phyloP scores from a whole-genome alignment of 1,140 invertebrate species.

The Lordiphosa mommai region DNA sequence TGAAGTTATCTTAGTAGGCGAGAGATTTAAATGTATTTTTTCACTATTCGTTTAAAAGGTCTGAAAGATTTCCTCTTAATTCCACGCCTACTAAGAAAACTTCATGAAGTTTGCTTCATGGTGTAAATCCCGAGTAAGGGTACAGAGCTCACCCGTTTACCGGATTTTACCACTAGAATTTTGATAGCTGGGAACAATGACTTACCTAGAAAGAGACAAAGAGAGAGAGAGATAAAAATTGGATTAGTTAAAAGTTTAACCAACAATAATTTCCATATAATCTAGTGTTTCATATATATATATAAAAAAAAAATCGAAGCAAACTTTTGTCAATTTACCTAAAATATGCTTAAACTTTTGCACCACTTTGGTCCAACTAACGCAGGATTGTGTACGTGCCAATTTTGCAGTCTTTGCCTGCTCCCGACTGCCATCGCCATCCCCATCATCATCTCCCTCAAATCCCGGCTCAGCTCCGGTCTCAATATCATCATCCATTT shows the following conservation, averaged over 20 bases:
- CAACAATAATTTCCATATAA: not conserved
- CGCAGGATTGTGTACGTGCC: constrained; percentile 69
- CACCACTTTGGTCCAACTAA: constrained; percentile 78
- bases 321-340: constrained; percentile 47
- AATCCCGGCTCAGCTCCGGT: constrained; percentile 44
- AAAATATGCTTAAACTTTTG: constrained; percentile 76
- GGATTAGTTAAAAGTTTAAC: not conserved
- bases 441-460: constrained; percentile 7
- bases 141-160: too few relatives aligned
- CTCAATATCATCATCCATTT: constrained; percentile 36
- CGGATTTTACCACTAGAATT: too few relatives aligned
- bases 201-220: constrained; percentile 61
- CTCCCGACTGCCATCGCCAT: constrained; percentile 31
- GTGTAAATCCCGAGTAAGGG: too few relatives aligned
- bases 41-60: too few relatives aligned
- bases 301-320: not conserved
- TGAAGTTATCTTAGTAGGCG: too few relatives aligned
- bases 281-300: not conserved
- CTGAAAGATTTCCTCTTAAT: too few relatives aligned
- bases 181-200: constrained; percentile 21
- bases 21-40: too few relatives aligned
- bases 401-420: constrained; percentile 62
- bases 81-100: too few relatives aligned
- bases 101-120: too few relatives aligned
- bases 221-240: constrained; percentile 5